Evolutionary conservation across 1,140 invertebrate genomes (phyloP), one percentile per base, ranked within the genome.

Genomic region (Papilio polytes): DNA sequence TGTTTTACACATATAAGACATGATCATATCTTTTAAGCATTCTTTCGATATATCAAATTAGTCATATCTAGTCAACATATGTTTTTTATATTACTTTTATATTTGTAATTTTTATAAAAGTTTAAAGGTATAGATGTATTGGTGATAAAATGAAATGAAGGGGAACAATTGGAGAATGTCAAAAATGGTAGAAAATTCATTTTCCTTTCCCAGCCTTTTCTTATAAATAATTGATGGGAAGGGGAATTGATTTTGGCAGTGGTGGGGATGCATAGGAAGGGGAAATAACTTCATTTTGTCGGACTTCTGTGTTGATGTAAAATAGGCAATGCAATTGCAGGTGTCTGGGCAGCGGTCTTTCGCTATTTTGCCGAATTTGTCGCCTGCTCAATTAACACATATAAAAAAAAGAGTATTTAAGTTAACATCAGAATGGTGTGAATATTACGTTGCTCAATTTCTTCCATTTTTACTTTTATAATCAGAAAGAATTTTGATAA

Each of bases 151-250:
- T 78, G 77, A 66, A 78, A 78, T 78, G 77, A 51, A 46, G 44
- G 77, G 77, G 77, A 78, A 78, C 77, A 78, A 78, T 66, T 78
- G 77, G 77, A 78, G 36, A 56, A 48, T 78, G 77, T 78, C 77
- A 48, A 59, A 66, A 46, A 44, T 78, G 53, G 20, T 78, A 66
- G 56, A 46, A 41, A 78, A 36, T 48, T 1, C 3, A 15, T 15
- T 48, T 41, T 41, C 36, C 36, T 41, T 41, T 41, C 36, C 4
- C 31, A 36, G 31, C 36, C 6, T 41, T 41, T 41, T 41, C 36
- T 41, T 41, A 41, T 41, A 8, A 8, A 41, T 41, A 41, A 41
- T 41, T 41, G 36, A 8, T 41, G 6, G 7, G 36, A 41, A 41
- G 7, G 36, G 36, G 7, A 41, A 41, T 41, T 41, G 36, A 4